phyloP scores from a whole-genome alignment of 2,113 vertebrate genomes.

The Grammomys surdaster region DNA sequence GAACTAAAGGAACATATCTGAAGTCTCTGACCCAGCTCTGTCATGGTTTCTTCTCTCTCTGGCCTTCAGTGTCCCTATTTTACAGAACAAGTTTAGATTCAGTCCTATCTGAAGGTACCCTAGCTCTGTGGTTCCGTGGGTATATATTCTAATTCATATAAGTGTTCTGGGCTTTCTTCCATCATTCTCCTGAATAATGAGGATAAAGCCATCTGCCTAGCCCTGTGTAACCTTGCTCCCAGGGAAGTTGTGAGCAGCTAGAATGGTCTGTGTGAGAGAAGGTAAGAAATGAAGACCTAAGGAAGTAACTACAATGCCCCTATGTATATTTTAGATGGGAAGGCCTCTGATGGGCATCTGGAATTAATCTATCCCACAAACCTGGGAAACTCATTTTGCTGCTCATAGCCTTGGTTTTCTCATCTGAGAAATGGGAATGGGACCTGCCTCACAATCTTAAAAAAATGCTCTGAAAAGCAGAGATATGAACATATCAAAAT shows the following conservation, averaged over 20 bases:
- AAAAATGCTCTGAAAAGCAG: not conserved
- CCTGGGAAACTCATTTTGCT: conserved; percentile 34
- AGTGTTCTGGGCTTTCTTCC: conserved; percentile 12
- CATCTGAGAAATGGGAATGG: not conserved
- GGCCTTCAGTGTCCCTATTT: not conserved
- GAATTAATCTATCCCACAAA: not conserved
- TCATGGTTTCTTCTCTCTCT: not conserved
- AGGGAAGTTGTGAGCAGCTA: not conserved
- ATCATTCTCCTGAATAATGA: not conserved
- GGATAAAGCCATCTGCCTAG: not conserved
- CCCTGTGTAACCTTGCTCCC: not conserved
- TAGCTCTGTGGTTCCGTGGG: not conserved
- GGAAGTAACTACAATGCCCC: not conserved
- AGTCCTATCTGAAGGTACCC: not conserved
- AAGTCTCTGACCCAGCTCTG: conserved; percentile 8
- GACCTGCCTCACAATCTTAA: not conserved
- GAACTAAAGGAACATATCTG: conserved; percentile 3
- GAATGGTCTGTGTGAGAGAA: not conserved
- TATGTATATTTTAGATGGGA: not conserved
- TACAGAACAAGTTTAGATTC: not conserved
- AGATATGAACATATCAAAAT: conserved; percentile 31
- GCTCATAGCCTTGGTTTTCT: conserved; percentile 13
- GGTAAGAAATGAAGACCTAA: not conserved
- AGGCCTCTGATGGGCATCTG: not conserved
- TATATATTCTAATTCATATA: not conserved